A percentile compares a stretch with the other conserved stretches of the same genome.
These are phyloP conservation scores for Murina feae DNA, from an alignment of 2,113 vertebrate genomes.

Conservation along the genomic window DNA sequence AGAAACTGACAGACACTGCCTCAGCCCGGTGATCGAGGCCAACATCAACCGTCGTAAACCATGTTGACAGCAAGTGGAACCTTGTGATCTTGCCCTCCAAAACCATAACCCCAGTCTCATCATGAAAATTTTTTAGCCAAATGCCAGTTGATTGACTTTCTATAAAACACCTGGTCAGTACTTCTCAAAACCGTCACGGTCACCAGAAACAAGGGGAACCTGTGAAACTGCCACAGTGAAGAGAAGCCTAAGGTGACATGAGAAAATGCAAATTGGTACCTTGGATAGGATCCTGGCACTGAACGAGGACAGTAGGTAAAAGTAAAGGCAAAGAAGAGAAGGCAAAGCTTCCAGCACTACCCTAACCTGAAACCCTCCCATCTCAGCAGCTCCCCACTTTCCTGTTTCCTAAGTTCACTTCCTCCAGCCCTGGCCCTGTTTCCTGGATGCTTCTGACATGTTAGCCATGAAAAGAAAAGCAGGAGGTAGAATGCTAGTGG, in stretches of 20 bases:
- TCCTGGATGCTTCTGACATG: constrained; percentile 16
- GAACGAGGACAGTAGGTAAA: background rate
- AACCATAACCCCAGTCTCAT: background rate
- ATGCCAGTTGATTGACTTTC: background rate
- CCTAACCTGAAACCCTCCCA: background rate
- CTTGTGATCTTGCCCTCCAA: background rate
- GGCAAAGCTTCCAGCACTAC: background rate
- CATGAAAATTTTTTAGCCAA: background rate
- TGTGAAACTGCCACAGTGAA: background rate
- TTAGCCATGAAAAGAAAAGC: background rate
- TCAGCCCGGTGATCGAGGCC: background rate
- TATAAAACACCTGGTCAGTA: background rate
- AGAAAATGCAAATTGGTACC: background rate
- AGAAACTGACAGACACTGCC: background rate
- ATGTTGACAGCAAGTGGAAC: background rate
- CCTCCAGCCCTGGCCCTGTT: background rate
- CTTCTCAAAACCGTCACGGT: background rate
- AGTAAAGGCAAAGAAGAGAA: background rate
- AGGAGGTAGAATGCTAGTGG: background rate
- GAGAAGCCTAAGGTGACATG: background rate
- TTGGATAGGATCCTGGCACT: background rate
- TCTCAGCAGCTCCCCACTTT: background rate
- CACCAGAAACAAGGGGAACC: background rate
- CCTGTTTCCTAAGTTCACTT: constrained; percentile 37
- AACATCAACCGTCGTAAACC: background rate